These are phyloP conservation scores for Vimba vimba DNA, from an alignment of 2,113 vertebrate species.

Conservation along the genomic window DNA sequence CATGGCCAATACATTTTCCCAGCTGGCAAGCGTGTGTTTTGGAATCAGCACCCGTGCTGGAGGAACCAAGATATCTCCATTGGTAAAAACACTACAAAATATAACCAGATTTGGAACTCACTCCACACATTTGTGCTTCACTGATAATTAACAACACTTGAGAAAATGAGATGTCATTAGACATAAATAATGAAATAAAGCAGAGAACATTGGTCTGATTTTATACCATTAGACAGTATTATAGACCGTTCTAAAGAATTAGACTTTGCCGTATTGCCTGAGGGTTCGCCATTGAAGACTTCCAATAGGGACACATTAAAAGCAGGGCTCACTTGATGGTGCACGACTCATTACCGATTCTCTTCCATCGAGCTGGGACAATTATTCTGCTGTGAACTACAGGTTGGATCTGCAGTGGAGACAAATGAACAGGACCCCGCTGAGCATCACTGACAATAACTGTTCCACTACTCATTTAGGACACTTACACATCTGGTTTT, in stretches of 20 bases:
- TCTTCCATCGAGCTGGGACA: conserved; percentile 80
- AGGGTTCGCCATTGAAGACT: conserved; percentile 46
- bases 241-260: conserved; percentile 23
- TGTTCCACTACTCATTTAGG: conserved; percentile 50
- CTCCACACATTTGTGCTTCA: neutral
- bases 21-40: conserved; percentile 74
- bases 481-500: conserved; percentile 36
- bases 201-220: conserved; percentile 24
- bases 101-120: conserved; percentile 12
- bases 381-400: conserved; percentile 77
- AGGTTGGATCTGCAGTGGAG: conserved; percentile 76
- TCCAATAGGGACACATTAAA: conserved; percentile 51
- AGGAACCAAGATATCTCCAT: conserved; percentile 70
- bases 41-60: conserved; percentile 73
- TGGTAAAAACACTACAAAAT: conserved; percentile 77
- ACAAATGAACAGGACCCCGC: conserved; percentile 55
- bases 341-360: conserved; percentile 66
- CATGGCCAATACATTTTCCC: conserved; percentile 72
- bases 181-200: conserved; percentile 16
- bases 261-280: conserved; percentile 38
- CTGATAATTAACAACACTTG: neutral
- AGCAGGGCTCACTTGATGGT: conserved; percentile 77
- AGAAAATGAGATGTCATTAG: conserved; percentile 1
- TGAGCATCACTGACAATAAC: conserved; percentile 47
- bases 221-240: conserved; percentile 33